These are phyloP conservation scores for Microvelia longipes DNA, from an alignment of 1,140 invertebrate genomes.

Conservation along the genomic window DNA sequence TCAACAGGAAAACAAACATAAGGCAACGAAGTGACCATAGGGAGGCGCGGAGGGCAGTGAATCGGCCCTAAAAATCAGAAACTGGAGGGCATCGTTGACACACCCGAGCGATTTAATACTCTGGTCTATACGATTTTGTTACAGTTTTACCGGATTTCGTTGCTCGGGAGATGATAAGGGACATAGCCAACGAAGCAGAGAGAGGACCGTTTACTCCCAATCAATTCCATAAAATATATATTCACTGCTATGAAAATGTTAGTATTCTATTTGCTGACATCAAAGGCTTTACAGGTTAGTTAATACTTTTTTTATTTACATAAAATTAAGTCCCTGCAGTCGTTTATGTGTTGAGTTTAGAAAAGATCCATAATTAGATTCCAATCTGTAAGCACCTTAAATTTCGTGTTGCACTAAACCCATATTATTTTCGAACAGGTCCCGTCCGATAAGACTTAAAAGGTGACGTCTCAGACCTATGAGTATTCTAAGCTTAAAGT, in stretches of 20 bases:
- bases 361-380: background rate
- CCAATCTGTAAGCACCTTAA: too few species aligned
- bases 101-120: too few species aligned
- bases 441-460: background rate
- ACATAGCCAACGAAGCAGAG: constrained; percentile 64
- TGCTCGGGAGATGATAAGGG: constrained; percentile 80
- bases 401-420: too few species aligned
- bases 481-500: too few species aligned
- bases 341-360: background rate
- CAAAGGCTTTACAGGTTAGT: constrained; percentile 85
- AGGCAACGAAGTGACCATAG: too few species aligned
- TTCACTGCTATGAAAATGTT: constrained; percentile 90
- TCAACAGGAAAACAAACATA: too few species aligned
- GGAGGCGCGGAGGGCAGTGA: too few species aligned
- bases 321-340: background rate
- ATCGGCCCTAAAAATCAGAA: too few species aligned
- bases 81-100: too few species aligned
- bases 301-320: constrained; percentile 5
- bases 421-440: too few species aligned
- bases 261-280: constrained; percentile 98
- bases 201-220: constrained; percentile 52
- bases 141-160: constrained; percentile 90
- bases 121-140: too few species aligned
- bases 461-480: too few species aligned
- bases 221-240: constrained; percentile 95